Evolutionary conservation across 2,888 invertebrate species (phyloP).

Genomic region (Tortricodes alternella): DNA sequence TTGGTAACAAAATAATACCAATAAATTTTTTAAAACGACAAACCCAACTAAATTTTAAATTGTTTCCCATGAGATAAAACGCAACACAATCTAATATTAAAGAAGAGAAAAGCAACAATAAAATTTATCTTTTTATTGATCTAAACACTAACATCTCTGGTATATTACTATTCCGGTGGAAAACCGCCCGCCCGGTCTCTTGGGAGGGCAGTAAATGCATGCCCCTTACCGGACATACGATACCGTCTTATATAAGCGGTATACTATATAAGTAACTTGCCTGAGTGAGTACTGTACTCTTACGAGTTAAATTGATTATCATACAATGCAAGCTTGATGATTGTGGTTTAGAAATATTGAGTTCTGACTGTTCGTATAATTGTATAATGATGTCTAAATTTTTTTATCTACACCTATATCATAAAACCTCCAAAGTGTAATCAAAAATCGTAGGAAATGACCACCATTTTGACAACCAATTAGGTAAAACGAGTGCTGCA

Average conservation of each 20-base stretch:
- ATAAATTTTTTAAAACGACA: neutral
- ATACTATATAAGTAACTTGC: conserved; percentile 6
- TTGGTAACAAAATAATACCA: too few species aligned
- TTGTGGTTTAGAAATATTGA: neutral
- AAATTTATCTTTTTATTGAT: conserved; percentile 30
- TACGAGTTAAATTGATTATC: conserved; percentile 27
- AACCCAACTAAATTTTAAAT: neutral
- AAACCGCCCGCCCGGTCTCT: conserved; percentile 52
- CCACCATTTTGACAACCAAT: too few species aligned
- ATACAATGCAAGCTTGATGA: neutral
- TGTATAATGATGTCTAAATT: too few species aligned
- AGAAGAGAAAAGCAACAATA: conserved; percentile 19
- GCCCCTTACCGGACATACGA: conserved; percentile 47
- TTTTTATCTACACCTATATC: too few species aligned
- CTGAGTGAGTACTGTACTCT: conserved; percentile 9
- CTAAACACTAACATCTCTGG: conserved; percentile 35
- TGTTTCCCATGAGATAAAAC: conserved; percentile 1
- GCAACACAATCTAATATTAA: conserved; percentile 24
- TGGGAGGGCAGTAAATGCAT: conserved; percentile 42
- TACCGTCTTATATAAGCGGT: conserved; percentile 47
- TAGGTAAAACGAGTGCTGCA: too few species aligned
- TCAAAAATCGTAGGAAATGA: too few species aligned
- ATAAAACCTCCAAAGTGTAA: too few species aligned
- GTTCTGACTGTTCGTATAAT: too few species aligned
- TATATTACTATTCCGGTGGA: conserved; percentile 62